phyloP scores from a whole-genome alignment of 2,113 vertebrate genomes.

The Odobenus rosmarus region DNA sequence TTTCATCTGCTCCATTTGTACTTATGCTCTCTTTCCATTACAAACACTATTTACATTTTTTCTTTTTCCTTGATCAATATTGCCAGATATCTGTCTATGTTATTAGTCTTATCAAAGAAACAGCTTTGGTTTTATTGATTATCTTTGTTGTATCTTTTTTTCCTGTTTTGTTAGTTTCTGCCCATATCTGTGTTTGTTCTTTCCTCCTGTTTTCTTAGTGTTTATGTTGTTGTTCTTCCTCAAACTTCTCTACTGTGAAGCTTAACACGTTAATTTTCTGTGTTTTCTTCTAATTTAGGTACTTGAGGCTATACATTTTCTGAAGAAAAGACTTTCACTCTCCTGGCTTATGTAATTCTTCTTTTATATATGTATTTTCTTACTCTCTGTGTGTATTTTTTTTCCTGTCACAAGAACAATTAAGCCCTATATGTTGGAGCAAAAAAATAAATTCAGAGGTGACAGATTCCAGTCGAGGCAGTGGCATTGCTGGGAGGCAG shows the following conservation, averaged over 20 bases:
- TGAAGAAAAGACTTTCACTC: background rate
- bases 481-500: background rate
- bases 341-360: background rate
- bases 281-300: background rate
- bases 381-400: background rate
- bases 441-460: background rate
- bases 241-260: background rate
- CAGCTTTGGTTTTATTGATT: background rate
- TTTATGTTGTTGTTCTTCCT: background rate
- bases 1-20: background rate
- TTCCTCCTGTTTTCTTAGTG: background rate
- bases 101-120: background rate
- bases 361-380: background rate
- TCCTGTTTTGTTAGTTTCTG: background rate
- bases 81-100: background rate
- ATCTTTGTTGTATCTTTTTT: background rate
- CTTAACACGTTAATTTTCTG: background rate
- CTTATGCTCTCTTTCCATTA: background rate
- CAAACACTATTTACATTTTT: background rate
- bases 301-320: background rate
- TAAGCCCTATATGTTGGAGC: background rate
- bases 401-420: background rate
- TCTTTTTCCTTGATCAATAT: background rate
- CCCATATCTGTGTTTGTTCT: background rate
- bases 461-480: background rate